Percentiles rank a stretch among this genome's conserved stretches.
Evolutionary conservation across 1,140 invertebrate genomes (phyloP).

Genomic region (Cryptotermes secundus): DNA sequence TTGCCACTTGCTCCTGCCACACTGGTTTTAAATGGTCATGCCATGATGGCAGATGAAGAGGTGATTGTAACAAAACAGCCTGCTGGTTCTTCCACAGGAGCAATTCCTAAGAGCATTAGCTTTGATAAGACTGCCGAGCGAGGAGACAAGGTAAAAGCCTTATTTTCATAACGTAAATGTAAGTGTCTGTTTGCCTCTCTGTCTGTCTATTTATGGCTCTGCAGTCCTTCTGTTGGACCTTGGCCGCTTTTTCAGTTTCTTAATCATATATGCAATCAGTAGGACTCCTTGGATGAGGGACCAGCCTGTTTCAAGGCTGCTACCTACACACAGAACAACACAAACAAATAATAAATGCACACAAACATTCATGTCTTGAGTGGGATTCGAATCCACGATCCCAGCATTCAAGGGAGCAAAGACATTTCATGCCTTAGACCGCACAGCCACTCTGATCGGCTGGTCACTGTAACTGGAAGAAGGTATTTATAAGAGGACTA

Average conservation of each 20-base stretch:
- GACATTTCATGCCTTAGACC: too few species aligned
- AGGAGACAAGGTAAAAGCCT: conserved; percentile 57
- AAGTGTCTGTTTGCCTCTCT: neutral
- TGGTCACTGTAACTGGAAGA: neutral
- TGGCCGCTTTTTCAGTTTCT: too few species aligned
- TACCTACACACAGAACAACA: too few species aligned
- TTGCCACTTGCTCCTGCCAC: conserved; percentile 35
- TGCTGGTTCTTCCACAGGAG: conserved; percentile 51
- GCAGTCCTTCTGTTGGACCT: too few species aligned
- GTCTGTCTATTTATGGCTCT: neutral
- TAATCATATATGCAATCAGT: too few species aligned
- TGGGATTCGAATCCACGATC: too few species aligned
- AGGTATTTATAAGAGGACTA: neutral
- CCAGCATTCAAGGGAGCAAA: too few species aligned
- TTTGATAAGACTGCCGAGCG: conserved; percentile 89
- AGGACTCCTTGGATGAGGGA: too few species aligned
- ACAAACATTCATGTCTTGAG: too few species aligned
- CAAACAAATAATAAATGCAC: too few species aligned
- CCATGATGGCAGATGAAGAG: conserved; percentile 40
- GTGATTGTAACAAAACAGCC: conserved; percentile 25
- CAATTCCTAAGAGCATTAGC: conserved; percentile 89
- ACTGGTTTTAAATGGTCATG: conserved; percentile 42
- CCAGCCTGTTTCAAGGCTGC: too few species aligned
- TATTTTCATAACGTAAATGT: neutral
- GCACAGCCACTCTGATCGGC: too few species aligned